phyloP scores from a whole-genome alignment of 1,140 invertebrate genomes.

The Drosophila bocki region DNA sequence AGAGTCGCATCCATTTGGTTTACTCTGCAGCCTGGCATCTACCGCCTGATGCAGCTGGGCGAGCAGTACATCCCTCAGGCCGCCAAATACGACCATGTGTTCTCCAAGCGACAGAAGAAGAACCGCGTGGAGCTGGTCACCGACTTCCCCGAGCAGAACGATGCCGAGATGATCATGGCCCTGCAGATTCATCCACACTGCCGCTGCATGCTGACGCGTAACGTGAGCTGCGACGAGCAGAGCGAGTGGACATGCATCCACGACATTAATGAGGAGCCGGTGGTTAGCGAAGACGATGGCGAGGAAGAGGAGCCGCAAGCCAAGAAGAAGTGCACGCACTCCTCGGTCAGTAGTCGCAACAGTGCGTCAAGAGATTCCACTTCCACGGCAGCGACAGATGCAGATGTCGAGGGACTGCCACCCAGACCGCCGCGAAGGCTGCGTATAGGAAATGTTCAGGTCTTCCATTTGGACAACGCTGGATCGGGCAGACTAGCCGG shows the following conservation, averaged over 20 bases:
- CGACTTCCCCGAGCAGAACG: constrained; percentile 94
- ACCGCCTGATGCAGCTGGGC: constrained; percentile 94
- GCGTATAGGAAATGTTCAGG: constrained; percentile 34
- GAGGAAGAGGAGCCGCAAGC: constrained; percentile 51
- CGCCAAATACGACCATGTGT: constrained; percentile 92
- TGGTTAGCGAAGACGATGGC: constrained; percentile 43
- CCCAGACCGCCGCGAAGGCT: constrained; percentile 21
- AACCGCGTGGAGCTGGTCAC: constrained; percentile 96
- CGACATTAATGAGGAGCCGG: constrained; percentile 88
- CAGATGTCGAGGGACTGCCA: constrained; percentile 8
- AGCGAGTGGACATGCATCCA: constrained; percentile 98
- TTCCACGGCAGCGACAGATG: background rate
- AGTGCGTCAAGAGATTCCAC: background rate
- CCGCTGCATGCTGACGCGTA: constrained; percentile 94
- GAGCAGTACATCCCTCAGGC: constrained; percentile 92
- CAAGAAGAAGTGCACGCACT: constrained; percentile 84
- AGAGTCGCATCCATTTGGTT: constrained; percentile 1
- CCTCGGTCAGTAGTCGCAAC: constrained; percentile 14
- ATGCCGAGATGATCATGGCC: constrained; percentile 95
- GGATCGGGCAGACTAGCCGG: constrained; percentile 8
- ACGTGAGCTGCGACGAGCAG: constrained; percentile 93
- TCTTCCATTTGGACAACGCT: constrained; percentile 43
- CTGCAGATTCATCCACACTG: constrained; percentile 96
- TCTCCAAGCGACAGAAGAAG: constrained; percentile 89
- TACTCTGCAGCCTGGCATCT: constrained; percentile 92